Conservation (phyloP, 2,888 invertebrate genomes). For the Blastobasis adustella region DNA sequence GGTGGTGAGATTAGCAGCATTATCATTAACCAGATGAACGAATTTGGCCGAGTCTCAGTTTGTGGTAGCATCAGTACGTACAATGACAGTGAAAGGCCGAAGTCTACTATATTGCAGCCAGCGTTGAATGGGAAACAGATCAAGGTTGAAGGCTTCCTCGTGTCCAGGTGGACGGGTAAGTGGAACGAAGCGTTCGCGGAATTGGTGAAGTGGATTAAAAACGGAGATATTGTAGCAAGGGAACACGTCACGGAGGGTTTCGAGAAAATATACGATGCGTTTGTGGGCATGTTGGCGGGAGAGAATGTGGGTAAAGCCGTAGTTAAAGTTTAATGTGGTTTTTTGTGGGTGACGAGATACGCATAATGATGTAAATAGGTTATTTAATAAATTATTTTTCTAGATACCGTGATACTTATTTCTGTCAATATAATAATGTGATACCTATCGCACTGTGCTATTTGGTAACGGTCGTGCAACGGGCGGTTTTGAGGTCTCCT, state of each 20-base stretch:
- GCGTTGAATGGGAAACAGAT: conserved; percentile 73
- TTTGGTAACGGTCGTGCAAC: too few species aligned
- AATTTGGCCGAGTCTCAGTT: conserved; percentile 27
- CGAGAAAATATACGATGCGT: conserved; percentile 80
- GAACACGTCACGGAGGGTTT: conserved; percentile 82
- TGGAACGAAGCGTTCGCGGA: conserved; percentile 75
- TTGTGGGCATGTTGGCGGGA: conserved; percentile 77
- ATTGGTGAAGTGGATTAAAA: conserved; percentile 75
- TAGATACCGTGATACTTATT: too few species aligned
- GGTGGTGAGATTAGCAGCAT: conserved; percentile 78
- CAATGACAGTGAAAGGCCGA: conserved; percentile 34
- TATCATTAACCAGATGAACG: conserved; percentile 77
- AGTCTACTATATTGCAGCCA: conserved; percentile 66
- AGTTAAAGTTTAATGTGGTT: conserved; percentile 56
- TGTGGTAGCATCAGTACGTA: conserved; percentile 51
- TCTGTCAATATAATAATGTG: too few species aligned
- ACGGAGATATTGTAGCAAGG: conserved; percentile 77
- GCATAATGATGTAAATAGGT: too few species aligned
- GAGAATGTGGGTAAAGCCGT: conserved; percentile 81
- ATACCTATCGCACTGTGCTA: too few species aligned
- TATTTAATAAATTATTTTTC: too few species aligned
- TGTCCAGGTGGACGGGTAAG: conserved; percentile 64
- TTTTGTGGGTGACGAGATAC: too few species aligned
- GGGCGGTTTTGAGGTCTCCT: too few species aligned
- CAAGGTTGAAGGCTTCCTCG: conserved; percentile 77